Base-by-base conservation (phyloP, 2,113 vertebrate genomes). In the Sander vitreus region DNA sequence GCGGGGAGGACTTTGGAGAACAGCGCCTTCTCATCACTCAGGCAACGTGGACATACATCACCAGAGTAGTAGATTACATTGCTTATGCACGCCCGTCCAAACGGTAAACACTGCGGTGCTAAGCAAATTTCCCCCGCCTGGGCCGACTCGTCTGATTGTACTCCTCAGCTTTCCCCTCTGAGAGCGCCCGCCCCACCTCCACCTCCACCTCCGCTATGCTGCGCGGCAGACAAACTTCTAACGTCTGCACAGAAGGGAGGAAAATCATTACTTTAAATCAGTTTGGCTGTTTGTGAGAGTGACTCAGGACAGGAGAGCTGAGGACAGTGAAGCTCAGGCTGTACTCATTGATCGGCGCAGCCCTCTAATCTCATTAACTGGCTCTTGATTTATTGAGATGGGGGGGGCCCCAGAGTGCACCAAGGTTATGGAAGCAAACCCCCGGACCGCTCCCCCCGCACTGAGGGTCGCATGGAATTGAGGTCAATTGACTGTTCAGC, bases 281-380 rank as follows among this genome's bases (percentile, higher is more conserved):
- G 77, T 84, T 81, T 80, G 87, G 85, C 79, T 88, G 87, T 89
- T 90, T 89, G 88, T 18, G 72, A 66, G 84, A 82, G 78, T 76
- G n/a, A 68, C 79, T 45, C 76, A 78, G 78, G 89, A 91, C 83
- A 76, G 76, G 16, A 67, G 87, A 64, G 80, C 73, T 54, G 88
- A 84, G 87, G 89, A 90, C 82, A 68, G 80, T 77, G 75, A 68
- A 83, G 85, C 59, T 81, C 71, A 58, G 85, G 76, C 84, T 85
- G 83, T 90, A 81, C 79, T 78, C 85, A 95, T 93, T 91, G 93
- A 94, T 94, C 88, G 81, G 72, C 39, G 69, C 85, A 80, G 80
- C 77, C 81, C 89, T 93, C 90, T 94, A 94, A 95, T 94, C 93
- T 94, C 93, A 95, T 95, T 95, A 94, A 93, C 87, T 80, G 87